Base-by-base conservation (phyloP, 2,888 invertebrate genomes). In the Marasmarcha lunaedactyla region DNA sequence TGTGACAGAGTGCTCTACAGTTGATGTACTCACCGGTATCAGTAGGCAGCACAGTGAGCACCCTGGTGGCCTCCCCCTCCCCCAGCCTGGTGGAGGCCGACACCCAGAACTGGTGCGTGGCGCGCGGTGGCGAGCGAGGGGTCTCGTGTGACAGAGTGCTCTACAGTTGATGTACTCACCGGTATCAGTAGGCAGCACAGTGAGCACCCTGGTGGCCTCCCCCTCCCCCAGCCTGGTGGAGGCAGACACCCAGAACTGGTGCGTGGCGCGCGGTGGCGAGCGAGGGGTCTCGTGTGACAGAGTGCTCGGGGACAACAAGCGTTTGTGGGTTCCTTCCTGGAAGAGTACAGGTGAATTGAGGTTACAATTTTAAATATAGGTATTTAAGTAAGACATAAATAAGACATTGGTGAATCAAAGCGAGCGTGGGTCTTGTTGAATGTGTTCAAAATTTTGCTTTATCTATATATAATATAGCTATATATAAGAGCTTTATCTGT, bases 191-290 rank as follows among this genome's bases (percentile, higher is more conserved):
- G 93, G 92, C 13, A 90, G 85, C 26, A 93, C 90, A 1, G 90
- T 90, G 33, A 91, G 89, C 7, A 92, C 90, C 41, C 89, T 85
- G 0, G 93, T 93, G 45, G 90, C 87, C 52, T 91, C 90, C 6
- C 95, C 94, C 71, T 94, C 94, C 0, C 95, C 95, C 38, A 93
- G 87, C 54, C 90, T 87, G 0, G 94, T 95, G 10, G 91, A 91
- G 2, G 94, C 93, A 0, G 84, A 84, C 20, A 84, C 76, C 87
- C 88, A 88, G 59, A 91, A 90, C 61, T 92, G 91, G 57, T 91
- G 89, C 1, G 91, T 90, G 14, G 90, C 89, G 35, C 88, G 86
- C 38, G 91, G 90, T 46, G 91, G 90, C 1, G 89, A 85, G 30
- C 90, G 74, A 10, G 88, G 85, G 0, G 89, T 89, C 69, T 92